Evolutionary conservation across 2,797 vertebrate species (phyloP).

Genomic region (Halcyon chelicuti): DNA sequence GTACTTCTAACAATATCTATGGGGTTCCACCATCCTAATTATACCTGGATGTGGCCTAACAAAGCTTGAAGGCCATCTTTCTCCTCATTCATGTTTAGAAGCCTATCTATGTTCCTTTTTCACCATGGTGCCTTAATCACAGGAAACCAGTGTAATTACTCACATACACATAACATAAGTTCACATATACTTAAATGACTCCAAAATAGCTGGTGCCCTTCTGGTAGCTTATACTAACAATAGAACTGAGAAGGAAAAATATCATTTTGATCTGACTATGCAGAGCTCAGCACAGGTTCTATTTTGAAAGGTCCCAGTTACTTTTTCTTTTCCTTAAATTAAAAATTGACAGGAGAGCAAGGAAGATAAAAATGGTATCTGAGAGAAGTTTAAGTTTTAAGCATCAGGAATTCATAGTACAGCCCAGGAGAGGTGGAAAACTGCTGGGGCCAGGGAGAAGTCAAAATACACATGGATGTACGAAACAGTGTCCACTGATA

Average conservation of each 20-base stretch:
- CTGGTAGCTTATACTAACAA: background rate
- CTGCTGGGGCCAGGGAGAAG: background rate
- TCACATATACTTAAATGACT: background rate
- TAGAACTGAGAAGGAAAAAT: background rate
- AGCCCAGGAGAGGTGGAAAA: background rate
- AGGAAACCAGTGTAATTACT: background rate
- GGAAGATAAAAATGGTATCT: background rate
- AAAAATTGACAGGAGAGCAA: background rate
- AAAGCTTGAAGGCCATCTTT: background rate
- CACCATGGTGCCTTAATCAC: background rate
- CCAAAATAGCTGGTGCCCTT: background rate
- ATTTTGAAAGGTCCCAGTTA: background rate
- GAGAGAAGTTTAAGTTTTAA: background rate
- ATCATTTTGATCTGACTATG: background rate
- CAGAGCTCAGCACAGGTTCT: background rate
- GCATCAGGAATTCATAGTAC: fast-evolving
- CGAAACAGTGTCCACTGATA: background rate
- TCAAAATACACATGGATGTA: background rate
- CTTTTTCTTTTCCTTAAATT: background rate
- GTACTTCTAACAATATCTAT: background rate
- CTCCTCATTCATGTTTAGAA: background rate
- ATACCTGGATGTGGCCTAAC: background rate
- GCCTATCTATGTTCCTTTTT: background rate
- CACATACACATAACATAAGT: background rate
- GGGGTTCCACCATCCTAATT: background rate